phyloP scores from a whole-genome alignment of 2,797 vertebrate genomes.

The Pygocentrus nattereri region DNA sequence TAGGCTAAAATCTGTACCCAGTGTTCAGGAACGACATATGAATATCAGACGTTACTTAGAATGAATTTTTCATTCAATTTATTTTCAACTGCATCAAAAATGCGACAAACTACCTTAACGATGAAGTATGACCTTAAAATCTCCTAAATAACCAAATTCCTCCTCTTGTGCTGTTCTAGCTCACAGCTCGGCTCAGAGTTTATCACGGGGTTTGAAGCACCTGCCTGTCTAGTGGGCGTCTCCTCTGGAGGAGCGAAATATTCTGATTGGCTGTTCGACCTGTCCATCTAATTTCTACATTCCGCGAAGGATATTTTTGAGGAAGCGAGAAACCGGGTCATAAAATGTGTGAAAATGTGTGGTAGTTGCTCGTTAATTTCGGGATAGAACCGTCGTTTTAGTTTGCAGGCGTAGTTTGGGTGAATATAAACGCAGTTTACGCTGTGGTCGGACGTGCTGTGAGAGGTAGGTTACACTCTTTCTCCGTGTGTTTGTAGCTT shows the following conservation, averaged over 20 bases:
- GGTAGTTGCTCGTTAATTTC: background rate
- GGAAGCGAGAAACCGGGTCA: conserved; percentile 38
- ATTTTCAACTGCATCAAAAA: background rate
- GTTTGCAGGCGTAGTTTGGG: background rate
- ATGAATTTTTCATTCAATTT: too few relatives aligned
- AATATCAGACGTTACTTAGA: background rate
- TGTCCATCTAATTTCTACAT: background rate
- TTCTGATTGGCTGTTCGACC: conserved; percentile 18
- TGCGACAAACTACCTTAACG: background rate
- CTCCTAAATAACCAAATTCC: background rate
- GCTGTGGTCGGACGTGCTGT: background rate
- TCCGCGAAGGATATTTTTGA: background rate
- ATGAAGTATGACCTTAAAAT: background rate
- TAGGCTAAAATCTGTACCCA: background rate
- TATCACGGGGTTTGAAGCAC: background rate
- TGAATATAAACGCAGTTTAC: background rate
- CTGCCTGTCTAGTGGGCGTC: conserved; percentile 20
- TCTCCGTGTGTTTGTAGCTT: background rate
- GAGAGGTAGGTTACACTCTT: background rate
- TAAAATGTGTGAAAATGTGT: background rate
- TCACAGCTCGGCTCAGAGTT: background rate
- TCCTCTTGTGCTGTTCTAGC: background rate
- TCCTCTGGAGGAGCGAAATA: background rate
- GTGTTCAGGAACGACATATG: background rate
- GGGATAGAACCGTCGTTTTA: background rate